Evolutionary conservation across 2,797 vertebrate species (phyloP).

Genomic region (Muraenolepis orangiensis): DNA sequence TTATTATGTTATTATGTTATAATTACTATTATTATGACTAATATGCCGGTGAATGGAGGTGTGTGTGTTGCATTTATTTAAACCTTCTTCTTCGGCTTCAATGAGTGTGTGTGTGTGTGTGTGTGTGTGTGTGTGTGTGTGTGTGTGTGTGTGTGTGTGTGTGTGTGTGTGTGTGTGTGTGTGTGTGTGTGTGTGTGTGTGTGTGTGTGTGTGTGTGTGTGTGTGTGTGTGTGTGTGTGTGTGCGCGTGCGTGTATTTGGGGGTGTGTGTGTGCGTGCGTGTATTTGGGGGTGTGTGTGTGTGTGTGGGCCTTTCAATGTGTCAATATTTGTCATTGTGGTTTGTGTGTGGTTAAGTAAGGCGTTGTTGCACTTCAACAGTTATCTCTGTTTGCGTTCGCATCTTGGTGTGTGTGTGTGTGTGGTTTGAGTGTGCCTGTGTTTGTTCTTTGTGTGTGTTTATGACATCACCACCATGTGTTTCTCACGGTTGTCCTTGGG

Average conservation of each 20-base stretch:
- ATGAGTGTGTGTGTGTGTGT: conserved; percentile 60
- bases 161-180: conserved; percentile 7
- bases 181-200: background rate
- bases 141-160: conserved; percentile 19
- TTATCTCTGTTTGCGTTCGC: too few relatives aligned
- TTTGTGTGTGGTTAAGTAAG: background rate
- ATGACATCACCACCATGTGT: too few relatives aligned
- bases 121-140: conserved; percentile 48
- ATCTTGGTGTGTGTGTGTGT: too few relatives aligned
- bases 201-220: conserved; percentile 5
- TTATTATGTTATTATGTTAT: background rate
- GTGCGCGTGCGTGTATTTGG: conserved; percentile 29
- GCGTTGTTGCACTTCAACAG: background rate
- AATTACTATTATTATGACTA: background rate
- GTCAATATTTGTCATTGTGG: background rate
- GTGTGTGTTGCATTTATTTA: conserved; percentile 33
- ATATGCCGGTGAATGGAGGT: background rate
- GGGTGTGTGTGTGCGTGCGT: conserved; percentile 8
- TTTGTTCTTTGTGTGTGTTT: too few relatives aligned
- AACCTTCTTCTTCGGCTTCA: conserved; percentile 71
- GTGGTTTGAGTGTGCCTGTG: too few relatives aligned
- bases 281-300: too few relatives aligned
- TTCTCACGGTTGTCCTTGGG: too few relatives aligned
- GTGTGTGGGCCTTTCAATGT: background rate
- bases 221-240: conserved; percentile 44